Base-by-base conservation (phyloP, 2,888 invertebrate species). In the Automeris io region DNA sequence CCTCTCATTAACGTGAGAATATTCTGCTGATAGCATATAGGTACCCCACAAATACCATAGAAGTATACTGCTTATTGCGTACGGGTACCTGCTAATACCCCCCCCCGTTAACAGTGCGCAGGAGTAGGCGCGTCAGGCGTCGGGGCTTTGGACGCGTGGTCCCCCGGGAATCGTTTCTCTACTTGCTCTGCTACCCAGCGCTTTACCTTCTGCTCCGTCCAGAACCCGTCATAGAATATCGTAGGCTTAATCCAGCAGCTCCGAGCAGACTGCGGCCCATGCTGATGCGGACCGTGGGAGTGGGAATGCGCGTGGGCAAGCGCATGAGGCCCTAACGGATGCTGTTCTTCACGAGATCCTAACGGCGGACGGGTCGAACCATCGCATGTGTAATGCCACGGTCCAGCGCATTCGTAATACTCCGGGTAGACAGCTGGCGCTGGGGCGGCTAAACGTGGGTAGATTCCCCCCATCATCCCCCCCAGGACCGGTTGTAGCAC, bases 141-240 rank as follows among this genome's bases (percentile, higher is more conserved):
- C 16, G 60, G 24, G 0, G 61, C 43, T 34, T 64, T 47, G 16
- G 56, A 57, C 3, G 59, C 43, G 3, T 56, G 41, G 13, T 81
- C 82, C 31, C 80, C 82, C 1, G 85, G 82, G 49, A 79, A 80
- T 59, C 78, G 81, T 54, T 85, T 85, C 52, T 86, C 85, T 11
- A 82, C 81, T 51, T 86, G 87, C 49, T 87, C 87, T 3, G 87
- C 81, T 1, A 85, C 86, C 87, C 87, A 87, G 56, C 79, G 83
- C 57, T 82, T 87, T 9, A 87, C 87, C 51, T 87, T 86, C 66
- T 86, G 87, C 65, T 87, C 87, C 1, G 87, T 87, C 87, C 87
- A 87, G 57, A 87, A 87, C 1, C 87, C 87, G 33, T 87, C 87
- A 42, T 87, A 87, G 57, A 87, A 87, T 26, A 87, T 85, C 2